These are phyloP conservation scores for Dasysyrphus albostriatus DNA, from an alignment of 2,888 invertebrate genomes.

Conservation along the genomic window DNA sequence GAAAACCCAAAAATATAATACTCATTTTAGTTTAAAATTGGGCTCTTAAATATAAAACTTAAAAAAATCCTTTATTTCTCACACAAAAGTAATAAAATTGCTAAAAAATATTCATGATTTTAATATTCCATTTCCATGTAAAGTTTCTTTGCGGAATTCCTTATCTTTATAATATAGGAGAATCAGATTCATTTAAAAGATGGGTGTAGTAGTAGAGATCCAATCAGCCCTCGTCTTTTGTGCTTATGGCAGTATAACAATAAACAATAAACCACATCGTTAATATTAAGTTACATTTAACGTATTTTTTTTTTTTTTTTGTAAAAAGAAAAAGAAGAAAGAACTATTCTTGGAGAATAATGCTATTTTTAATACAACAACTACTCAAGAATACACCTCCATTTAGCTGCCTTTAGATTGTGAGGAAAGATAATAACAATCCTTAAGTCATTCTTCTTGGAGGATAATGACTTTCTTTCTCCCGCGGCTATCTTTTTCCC, in stretches of 20 bases:
- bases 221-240: not conserved
- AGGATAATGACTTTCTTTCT: constrained; percentile 3
- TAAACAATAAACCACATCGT: not conserved
- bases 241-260: not conserved
- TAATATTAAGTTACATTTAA: not conserved
- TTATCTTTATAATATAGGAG: not conserved
- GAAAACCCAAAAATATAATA: no score
- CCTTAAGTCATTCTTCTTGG: constrained; percentile 1
- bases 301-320: not conserved
- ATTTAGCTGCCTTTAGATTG: not conserved
- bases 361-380: not conserved
- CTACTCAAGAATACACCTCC: not conserved
- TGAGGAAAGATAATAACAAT: not conserved
- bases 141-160: not conserved
- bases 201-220: not conserved
- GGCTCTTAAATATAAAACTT: no score
- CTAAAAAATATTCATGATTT: not conserved
- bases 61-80: no score
- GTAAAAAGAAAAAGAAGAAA: not conserved
- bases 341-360: not conserved
- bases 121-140: not conserved
- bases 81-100: no score
- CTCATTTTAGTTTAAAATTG: no score
- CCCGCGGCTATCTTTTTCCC: not conserved
- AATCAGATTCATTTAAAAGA: not conserved